Conservation (phyloP, 1,140 invertebrate genomes). For the Apolygus lucorum region DNA sequence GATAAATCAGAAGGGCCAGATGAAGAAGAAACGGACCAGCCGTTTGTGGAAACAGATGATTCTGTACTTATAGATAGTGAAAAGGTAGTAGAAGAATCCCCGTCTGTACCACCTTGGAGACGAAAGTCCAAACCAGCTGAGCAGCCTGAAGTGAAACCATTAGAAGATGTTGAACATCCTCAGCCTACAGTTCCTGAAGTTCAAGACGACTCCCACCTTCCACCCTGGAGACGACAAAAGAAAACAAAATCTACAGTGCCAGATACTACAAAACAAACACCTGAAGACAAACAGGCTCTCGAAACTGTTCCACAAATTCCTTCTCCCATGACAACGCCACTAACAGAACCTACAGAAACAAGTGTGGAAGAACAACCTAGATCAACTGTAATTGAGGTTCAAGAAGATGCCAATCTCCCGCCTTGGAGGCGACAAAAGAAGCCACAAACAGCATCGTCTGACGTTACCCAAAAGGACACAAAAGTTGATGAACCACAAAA, state of each 20-base stretch:
- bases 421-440: constrained; percentile 28
- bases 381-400: no score
- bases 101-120: background rate
- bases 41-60: background rate
- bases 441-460: constrained; percentile 32
- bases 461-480: constrained; percentile 29
- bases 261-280: no score
- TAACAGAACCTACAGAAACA: no score
- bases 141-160: constrained; percentile 21
- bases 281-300: no score
- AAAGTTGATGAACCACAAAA: background rate
- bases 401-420: background rate
- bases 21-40: background rate
- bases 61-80: background rate
- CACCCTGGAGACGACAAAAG: constrained; percentile 7
- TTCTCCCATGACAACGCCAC: no score
- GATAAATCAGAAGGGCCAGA: background rate
- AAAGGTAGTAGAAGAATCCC: background rate
- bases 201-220: background rate
- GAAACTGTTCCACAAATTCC: no score
- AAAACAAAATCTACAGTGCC: background rate
- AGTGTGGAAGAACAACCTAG: no score
- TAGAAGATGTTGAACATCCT: no score
- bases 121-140: background rate
- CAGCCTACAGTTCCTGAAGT: background rate